These are phyloP conservation scores for Sylvia atricapilla DNA, from an alignment of 2,113 vertebrate genomes.

Conservation along the genomic window DNA sequence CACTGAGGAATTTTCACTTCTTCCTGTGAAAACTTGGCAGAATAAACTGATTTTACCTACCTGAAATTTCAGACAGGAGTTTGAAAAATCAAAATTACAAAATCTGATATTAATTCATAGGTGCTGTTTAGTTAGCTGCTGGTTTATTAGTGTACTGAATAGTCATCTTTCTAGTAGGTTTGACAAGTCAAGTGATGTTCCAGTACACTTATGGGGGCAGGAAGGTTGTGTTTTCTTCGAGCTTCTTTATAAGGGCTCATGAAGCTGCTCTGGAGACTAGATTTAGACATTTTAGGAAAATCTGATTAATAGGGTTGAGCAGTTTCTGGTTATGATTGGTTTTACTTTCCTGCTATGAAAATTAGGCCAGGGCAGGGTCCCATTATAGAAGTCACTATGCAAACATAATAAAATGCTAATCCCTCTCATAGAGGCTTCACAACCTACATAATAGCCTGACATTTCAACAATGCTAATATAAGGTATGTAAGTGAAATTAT, in stretches of 20 bases:
- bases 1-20: neutral
- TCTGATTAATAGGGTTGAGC: neutral
- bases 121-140: neutral
- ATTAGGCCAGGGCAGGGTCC: neutral
- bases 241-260: neutral
- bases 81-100: neutral
- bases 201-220: fast-evolving
- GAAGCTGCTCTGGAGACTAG: neutral
- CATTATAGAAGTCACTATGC: neutral
- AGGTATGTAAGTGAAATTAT: neutral
- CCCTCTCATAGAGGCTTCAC: neutral
- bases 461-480: neutral
- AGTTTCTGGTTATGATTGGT: neutral
- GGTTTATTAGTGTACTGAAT: neutral
- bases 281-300: neutral
- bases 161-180: neutral
- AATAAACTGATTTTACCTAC: neutral
- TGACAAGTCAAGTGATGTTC: neutral
- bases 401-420: neutral
- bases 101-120: neutral
- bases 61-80: neutral
- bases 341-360: neutral
- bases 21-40: neutral
- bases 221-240: neutral
- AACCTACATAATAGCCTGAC: neutral